Base-by-base conservation (phyloP, 2,888 invertebrate species). In the Archaeoteleia sp. region DNA sequence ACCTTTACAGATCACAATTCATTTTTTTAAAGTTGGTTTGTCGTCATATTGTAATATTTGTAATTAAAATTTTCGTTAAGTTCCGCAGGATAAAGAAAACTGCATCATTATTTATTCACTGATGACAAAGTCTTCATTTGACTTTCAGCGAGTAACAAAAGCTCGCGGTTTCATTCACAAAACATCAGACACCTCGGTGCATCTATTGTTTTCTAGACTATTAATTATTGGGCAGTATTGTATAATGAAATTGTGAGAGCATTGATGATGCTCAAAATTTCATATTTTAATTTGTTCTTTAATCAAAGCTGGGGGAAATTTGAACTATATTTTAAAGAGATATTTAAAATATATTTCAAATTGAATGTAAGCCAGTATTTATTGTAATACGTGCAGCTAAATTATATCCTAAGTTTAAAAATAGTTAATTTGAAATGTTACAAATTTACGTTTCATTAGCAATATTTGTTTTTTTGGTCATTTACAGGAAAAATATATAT, bases 91-190 rank as follows among this genome's bases (percentile, higher is more conserved):
- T 27, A 42, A 42, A 37, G n/a, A 42, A 27, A 10, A 10, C 4
- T 27, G 42, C 27, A 42, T 42, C 42, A 42, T 42, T 27, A 14
- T 42, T 27, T 42, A 42, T 42, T 42, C 27, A 20, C 27, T n/a
- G 42, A 27, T 42, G 42, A 27, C 42, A 42, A 42, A 42, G 27
- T 42, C 27, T 42, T 9, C 23, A 23, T 32, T 32, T 20, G 42
- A 42, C 5, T 27, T 42, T 42, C 27, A 42, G 14, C 25, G 27
- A 10, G 10, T 42, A 27, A 42, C 42, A 42, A 42, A 42, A 42
- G 42, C 42, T 40, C 27, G 25, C 12, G 42, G 27, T 27, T 42
- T 27, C 42, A 27, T 27, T 27, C 27, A 13, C 25, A 27, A 27
- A 42, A 42, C 42, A 42, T 25, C 40, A 10, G 25, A 12, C 27